Percentiles rank a stretch among this genome's conserved stretches.
Conservation (phyloP, 2,888 invertebrate genomes). For the Eupithecia subumbrata region DNA sequence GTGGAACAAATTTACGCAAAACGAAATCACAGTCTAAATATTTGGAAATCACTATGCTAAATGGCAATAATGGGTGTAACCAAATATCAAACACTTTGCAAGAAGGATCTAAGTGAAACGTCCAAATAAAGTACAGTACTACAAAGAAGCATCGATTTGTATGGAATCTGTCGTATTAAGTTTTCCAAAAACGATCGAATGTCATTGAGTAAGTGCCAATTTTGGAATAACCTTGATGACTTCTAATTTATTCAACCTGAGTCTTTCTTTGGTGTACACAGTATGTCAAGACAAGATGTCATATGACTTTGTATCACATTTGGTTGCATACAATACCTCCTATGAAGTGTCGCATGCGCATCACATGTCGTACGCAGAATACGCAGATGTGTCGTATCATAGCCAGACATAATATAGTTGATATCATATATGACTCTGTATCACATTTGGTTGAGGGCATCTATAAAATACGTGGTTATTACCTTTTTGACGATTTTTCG, state of each 20-base stretch:
- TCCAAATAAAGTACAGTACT: constrained; percentile 18
- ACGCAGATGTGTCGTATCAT: neutral
- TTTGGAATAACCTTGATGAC: constrained; percentile 23
- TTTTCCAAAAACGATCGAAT: constrained; percentile 10
- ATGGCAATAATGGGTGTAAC: constrained; percentile 12
- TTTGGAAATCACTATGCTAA: constrained; percentile 17
- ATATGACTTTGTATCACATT: neutral
- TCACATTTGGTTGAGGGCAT: too few relatives aligned
- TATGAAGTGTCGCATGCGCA: neutral
- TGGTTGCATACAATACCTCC: neutral
- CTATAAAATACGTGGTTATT: too few relatives aligned
- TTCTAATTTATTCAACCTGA: constrained; percentile 15
- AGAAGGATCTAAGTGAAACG: constrained; percentile 15
- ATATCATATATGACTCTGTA: too few relatives aligned
- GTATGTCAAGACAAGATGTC: neutral
- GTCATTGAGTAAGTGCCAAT: constrained; percentile 25
- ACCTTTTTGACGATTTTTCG: too few relatives aligned
- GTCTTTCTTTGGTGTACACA: neutral
- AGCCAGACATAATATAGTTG: neutral
- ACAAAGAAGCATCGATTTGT: neutral
- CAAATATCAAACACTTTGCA: constrained; percentile 20
- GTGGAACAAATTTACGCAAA: neutral
- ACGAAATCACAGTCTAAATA: constrained; percentile 15
- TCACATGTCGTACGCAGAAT: neutral
- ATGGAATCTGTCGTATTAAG: neutral